phyloP scores from a whole-genome alignment of 2,797 vertebrate genomes.

The Danio aesculapii region DNA sequence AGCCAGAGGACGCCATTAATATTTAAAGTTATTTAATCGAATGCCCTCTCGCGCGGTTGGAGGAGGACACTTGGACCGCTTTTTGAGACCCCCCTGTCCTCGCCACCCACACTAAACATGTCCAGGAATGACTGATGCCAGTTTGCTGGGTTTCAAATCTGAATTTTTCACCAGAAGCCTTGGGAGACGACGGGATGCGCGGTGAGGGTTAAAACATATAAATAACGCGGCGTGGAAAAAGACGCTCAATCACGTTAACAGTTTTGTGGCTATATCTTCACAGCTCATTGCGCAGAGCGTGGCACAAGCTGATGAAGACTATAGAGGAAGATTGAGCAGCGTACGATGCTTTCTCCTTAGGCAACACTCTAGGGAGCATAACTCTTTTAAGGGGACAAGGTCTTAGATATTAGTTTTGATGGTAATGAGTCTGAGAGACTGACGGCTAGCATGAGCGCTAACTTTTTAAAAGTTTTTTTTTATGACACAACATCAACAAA shows the following conservation, averaged over 20 bases:
- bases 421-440: neutral
- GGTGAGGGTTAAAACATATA: slow-evolving; percentile 62
- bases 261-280: slow-evolving; percentile 26
- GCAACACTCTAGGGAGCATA: slow-evolving; percentile 21
- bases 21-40: slow-evolving; percentile 71
- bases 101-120: slow-evolving; percentile 64
- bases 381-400: slow-evolving; percentile 65
- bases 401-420: slow-evolving; percentile 53
- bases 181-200: slow-evolving; percentile 60
- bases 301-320: slow-evolving; percentile 29
- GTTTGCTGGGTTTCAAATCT: slow-evolving; percentile 69
- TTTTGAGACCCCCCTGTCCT: slow-evolving; percentile 55
- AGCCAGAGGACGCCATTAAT: slow-evolving; percentile 50
- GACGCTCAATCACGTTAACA: slow-evolving; percentile 55
- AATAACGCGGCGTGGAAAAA: slow-evolving; percentile 65
- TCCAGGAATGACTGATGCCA: slow-evolving; percentile 66
- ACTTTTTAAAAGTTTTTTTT: neutral
- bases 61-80: slow-evolving; percentile 53
- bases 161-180: slow-evolving; percentile 66
- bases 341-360: slow-evolving; percentile 11
- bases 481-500: no score
- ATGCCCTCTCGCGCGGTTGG: slow-evolving; percentile 52
- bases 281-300: slow-evolving; percentile 36
- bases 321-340: slow-evolving; percentile 36
- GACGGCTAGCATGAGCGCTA: neutral